Percentiles rank a stretch among this genome's conserved stretches.
Conservation (phyloP, 2,797 vertebrate species). For the Sebastes cheni region DNA sequence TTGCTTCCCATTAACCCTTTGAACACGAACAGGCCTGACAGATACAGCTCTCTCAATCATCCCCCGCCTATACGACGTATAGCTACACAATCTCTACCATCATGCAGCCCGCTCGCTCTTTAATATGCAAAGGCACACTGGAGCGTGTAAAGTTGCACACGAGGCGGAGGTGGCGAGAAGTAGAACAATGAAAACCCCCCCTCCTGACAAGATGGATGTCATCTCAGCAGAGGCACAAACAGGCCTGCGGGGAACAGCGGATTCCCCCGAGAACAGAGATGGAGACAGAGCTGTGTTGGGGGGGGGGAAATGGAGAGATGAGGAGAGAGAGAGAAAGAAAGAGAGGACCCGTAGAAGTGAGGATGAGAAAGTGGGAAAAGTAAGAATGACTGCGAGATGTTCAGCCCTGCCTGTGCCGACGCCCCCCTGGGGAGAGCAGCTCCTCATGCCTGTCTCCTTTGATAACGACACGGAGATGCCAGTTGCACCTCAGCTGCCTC, state of each 20-base stretch:
- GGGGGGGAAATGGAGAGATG: conserved; percentile 20
- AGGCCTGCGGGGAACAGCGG: conserved; percentile 43
- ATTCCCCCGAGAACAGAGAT: conserved; percentile 42
- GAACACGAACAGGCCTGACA: conserved; percentile 9
- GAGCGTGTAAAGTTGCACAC: background rate
- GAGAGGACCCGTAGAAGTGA: conserved; percentile 1
- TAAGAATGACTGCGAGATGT: conserved; percentile 38
- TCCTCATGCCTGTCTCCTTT: conserved; percentile 55
- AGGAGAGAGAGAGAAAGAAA: conserved; percentile 11
- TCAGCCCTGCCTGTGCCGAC: conserved; percentile 11
- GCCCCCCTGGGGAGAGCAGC: conserved; percentile 27
- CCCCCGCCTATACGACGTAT: background rate
- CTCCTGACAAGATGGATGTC: conserved; percentile 63
- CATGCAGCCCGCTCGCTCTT: background rate
- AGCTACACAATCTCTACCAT: background rate
- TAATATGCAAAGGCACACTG: conserved; percentile 21
- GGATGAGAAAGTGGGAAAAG: conserved; percentile 9
- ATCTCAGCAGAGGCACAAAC: conserved; percentile 57
- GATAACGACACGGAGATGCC: conserved; percentile 60
- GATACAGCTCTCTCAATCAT: conserved; percentile 22
- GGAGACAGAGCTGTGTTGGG: conserved; percentile 10
- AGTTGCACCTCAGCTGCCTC: conserved; percentile 47
- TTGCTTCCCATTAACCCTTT: conserved; percentile 47
- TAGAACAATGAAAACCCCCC: conserved; percentile 48
- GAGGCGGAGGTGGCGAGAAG: conserved; percentile 22